Evolutionary conservation across 2,888 invertebrate species (phyloP).

Genomic region (Oligia latruncula): DNA sequence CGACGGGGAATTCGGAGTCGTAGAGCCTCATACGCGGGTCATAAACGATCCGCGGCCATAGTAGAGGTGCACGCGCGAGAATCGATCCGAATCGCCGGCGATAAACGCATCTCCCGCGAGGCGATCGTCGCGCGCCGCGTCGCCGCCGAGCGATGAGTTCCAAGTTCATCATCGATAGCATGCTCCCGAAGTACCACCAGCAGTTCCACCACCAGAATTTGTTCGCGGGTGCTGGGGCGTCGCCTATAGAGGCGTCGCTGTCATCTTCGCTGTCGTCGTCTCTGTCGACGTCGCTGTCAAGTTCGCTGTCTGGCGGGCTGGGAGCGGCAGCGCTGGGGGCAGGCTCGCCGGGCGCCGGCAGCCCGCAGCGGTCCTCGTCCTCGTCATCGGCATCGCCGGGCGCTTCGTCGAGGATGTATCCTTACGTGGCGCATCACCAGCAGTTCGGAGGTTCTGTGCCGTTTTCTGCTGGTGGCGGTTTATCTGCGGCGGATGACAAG

Average conservation of each 20-base stretch:
- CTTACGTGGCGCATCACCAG: conserved; percentile 96
- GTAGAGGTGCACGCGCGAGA: conserved; percentile 91
- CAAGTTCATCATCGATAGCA: conserved; percentile 99
- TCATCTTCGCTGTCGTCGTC: conserved; percentile 90
- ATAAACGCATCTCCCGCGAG: conserved; percentile 90
- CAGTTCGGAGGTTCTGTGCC: conserved; percentile 93
- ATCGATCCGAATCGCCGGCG: conserved; percentile 90
- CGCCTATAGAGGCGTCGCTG: conserved; percentile 92
- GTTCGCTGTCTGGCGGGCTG: conserved; percentile 91
- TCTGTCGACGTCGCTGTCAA: conserved; percentile 89
- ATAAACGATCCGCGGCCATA: conserved; percentile 95
- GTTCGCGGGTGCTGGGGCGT: conserved; percentile 92
- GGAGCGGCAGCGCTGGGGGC: conserved; percentile 91
- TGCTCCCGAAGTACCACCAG: conserved; percentile 98
- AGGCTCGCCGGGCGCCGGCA: conserved; percentile 90
- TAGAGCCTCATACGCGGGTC: conserved; percentile 96
- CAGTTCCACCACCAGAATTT: conserved; percentile 92
- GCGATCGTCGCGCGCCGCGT: conserved; percentile 90
- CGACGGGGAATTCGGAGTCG: conserved; percentile 95
- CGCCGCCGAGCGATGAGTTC: conserved; percentile 96
- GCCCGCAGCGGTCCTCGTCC: conserved; percentile 91
- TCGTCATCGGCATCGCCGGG: conserved; percentile 93
- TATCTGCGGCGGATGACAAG: conserved; percentile 92
- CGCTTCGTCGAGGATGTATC: conserved; percentile 96
- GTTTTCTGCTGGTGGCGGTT: conserved; percentile 92